Evolutionary conservation across 2,113 vertebrate species (phyloP).

Genomic region (Pteropus alecto): DNA sequence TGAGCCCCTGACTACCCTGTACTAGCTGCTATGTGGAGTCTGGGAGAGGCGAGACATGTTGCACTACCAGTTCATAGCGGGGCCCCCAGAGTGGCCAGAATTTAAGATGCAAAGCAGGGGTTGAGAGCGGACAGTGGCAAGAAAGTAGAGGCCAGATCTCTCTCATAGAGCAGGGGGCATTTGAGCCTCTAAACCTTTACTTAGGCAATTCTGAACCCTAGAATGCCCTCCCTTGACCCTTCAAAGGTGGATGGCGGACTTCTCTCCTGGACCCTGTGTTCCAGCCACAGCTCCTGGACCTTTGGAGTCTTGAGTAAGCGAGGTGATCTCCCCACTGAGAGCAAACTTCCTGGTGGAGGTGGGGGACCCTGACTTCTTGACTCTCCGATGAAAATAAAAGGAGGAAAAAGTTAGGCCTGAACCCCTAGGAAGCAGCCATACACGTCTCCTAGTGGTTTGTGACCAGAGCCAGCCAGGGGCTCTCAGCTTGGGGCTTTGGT

Average conservation of each 20-base stretch:
- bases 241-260: no score
- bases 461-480: background rate
- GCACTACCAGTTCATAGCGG: background rate
- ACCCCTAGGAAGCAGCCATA: background rate
- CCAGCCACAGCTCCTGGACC: background rate
- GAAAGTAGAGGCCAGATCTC: background rate
- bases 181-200: background rate
- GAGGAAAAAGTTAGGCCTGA: background rate
- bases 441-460: background rate
- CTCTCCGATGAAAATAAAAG: background rate
- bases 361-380: background rate
- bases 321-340: background rate
- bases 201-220: background rate
- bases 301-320: background rate
- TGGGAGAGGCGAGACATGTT: background rate
- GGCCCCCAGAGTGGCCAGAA: background rate
- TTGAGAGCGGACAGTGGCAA: accelerated
- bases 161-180: background rate
- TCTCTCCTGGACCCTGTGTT: background rate
- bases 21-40: background rate
- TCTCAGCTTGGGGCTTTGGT: background rate
- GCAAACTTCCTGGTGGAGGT: background rate
- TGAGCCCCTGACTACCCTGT: background rate
- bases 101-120: background rate
- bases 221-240: background rate